These are phyloP conservation scores for Napeogenes inachia DNA, from an alignment of 2,888 invertebrate species.

Conservation along the genomic window DNA sequence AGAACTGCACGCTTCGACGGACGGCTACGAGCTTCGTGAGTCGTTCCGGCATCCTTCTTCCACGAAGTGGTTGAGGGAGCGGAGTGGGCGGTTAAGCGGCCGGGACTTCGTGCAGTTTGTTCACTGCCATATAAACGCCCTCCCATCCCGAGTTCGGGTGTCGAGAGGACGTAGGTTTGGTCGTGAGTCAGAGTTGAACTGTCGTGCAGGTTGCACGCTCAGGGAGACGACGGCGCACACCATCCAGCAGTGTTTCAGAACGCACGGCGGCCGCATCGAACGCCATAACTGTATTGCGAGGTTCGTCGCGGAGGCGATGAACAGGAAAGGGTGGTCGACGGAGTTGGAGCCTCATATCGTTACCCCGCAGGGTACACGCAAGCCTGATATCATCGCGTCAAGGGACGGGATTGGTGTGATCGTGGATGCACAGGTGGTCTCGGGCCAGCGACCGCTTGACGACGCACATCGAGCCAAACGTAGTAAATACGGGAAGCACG, in stretches of 20 bases:
- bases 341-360: constrained; percentile 35
- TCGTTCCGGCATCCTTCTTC: constrained; percentile 17
- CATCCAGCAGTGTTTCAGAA: constrained; percentile 35
- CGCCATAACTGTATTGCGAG: constrained; percentile 41
- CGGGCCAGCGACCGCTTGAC: constrained; percentile 36
- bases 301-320: constrained; percentile 31
- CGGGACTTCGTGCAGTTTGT: constrained; percentile 41
- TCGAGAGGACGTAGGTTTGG: constrained; percentile 20
- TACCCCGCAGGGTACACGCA: constrained; percentile 36
- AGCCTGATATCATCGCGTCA: constrained; percentile 41
- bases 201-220: constrained; percentile 39
- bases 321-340: constrained; percentile 33
- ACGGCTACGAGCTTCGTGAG: constrained; percentile 13
- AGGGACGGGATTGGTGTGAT: constrained; percentile 35
- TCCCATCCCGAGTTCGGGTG: constrained; percentile 37
- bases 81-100: constrained; percentile 27
- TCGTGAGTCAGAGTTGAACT: constrained; percentile 32
- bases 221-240: constrained; percentile 40
- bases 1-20: constrained; percentile 12
- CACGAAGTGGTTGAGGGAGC: constrained; percentile 28
- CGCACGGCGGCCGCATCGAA: constrained; percentile 43
- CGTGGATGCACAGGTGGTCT: constrained; percentile 45
- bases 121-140: constrained; percentile 39
- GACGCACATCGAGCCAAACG: constrained; percentile 34
- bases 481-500: constrained; percentile 32